phyloP scores from a whole-genome alignment of 2,888 invertebrate genomes.

The Polymixis lichenea region DNA sequence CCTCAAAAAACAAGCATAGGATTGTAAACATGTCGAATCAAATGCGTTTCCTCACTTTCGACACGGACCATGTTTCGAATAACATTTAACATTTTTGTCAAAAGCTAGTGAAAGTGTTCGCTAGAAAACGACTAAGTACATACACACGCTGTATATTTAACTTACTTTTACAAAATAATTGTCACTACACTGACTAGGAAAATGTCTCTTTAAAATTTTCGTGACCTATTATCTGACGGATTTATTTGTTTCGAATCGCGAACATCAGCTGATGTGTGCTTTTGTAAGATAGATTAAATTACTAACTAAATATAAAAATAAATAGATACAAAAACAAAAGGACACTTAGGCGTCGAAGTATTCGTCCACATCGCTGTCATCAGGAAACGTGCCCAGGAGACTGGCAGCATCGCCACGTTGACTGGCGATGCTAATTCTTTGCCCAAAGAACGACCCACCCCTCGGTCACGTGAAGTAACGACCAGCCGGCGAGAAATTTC shows the following conservation, averaged over 20 bases:
- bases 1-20: background rate
- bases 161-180: constrained; percentile 41
- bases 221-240: background rate
- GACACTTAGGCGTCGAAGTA: too few relatives aligned
- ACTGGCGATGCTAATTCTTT: too few relatives aligned
- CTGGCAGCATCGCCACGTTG: too few relatives aligned
- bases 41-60: constrained; percentile 43
- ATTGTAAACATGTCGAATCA: background rate
- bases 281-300: too few relatives aligned
- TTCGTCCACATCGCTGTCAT: too few relatives aligned
- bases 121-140: constrained; percentile 39
- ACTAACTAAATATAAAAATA: too few relatives aligned
- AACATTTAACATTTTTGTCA: constrained; percentile 44
- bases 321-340: too few relatives aligned
- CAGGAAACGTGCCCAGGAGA: too few relatives aligned
- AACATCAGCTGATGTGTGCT: background rate
- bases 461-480: too few relatives aligned
- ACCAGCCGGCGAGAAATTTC: too few relatives aligned
- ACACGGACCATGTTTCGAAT: constrained; percentile 35
- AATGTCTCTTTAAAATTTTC: constrained; percentile 5
- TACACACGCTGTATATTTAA: constrained; percentile 25
- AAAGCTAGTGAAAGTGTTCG: constrained; percentile 54
- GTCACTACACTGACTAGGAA: background rate
- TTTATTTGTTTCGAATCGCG: background rate
- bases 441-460: too few relatives aligned